Base-by-base conservation (phyloP, 2,888 invertebrate species). In the Perdita meconis region DNA sequence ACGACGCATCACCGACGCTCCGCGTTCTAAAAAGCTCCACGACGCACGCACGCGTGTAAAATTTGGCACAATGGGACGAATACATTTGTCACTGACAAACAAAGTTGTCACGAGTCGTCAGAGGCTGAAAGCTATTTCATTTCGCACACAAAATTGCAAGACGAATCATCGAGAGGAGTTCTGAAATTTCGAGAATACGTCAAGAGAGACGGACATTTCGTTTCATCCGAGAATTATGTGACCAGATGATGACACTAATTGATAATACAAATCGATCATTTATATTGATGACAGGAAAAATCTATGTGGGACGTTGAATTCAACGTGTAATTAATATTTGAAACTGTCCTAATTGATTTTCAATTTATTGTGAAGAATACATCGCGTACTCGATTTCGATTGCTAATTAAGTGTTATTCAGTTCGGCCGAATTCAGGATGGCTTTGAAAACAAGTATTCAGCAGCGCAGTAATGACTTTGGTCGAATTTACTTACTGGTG, bases 51-150 rank as follows among this genome's bases (percentile, higher is more conserved):
- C 78, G 81, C 78, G 80, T 75, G 64, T 53, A 55, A 56, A 73
- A 78, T 73, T 76, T 59, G 81, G 78, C 70, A 82, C 75, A 82
- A 82, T 81, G 78, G 67, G 19, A 79, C 73, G 81, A 78, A 70
- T 70, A n/a, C 64, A 53, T 57, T 73, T 78, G 82, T 57, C 76
- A 73, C 50, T 57, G 61, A 63, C 73, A 47, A 8, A 22, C 30
- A 26, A 63, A 70, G 51, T 74, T 71, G 68, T 76, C 56, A 40
- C 65, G 55, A 71, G 74, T 63, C 44, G 68, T 50, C 47, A 55
- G 67, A 77, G 1, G 19, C 34, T 40, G 36, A 61, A 61, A 19
- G 19, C 12, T 16, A 47, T 44, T 34, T n/a, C 30, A 4, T 47
- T 34, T 22, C 12, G n/a, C 4, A 13, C 3, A 22, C 47, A 19